Evolutionary conservation across 2,113 vertebrate species (phyloP).

Genomic region (Salminus brasiliensis): DNA sequence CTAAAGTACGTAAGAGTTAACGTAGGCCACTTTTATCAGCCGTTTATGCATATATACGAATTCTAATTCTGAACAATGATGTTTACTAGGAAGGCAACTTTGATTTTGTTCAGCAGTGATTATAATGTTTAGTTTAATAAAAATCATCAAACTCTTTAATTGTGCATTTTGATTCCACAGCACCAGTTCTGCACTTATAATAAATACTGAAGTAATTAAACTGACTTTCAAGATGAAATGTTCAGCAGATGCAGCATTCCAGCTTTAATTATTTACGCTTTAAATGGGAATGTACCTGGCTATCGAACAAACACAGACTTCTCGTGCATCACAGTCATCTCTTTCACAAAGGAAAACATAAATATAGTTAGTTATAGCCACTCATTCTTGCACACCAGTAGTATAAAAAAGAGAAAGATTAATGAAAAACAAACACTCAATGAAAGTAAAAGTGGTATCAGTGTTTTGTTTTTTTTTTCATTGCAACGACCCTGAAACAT

Average conservation of each 20-base stretch:
- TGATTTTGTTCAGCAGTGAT: slow-evolving; percentile 27
- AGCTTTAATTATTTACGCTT: background rate
- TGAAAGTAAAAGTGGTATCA: background rate
- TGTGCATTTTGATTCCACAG: slow-evolving; percentile 31
- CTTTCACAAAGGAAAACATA: slow-evolving; percentile 33
- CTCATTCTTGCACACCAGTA: background rate
- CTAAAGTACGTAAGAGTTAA: background rate
- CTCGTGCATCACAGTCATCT: slow-evolving; percentile 36
- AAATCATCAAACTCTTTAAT: slow-evolving; percentile 22
- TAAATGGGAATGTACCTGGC: slow-evolving; percentile 1
- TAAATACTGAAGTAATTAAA: slow-evolving; percentile 27
- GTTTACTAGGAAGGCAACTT: slow-evolving; percentile 18
- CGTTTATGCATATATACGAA: background rate
- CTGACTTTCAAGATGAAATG: background rate
- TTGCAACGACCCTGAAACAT: background rate
- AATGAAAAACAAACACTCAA: background rate
- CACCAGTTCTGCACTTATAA: no score
- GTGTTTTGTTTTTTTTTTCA: slow-evolving; percentile 3
- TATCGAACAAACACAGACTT: background rate
- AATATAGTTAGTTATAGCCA: slow-evolving; percentile 26
- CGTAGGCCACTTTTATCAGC: background rate
- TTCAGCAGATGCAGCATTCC: no score
- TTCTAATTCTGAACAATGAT: background rate
- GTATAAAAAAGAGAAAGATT: slow-evolving; percentile 14
- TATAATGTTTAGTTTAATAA: slow-evolving; percentile 52